A percentile compares a stretch with the other conserved stretches of the same genome.
Conservation (phyloP, 2,113 vertebrate species). For the Podarcis raffonei region DNA sequence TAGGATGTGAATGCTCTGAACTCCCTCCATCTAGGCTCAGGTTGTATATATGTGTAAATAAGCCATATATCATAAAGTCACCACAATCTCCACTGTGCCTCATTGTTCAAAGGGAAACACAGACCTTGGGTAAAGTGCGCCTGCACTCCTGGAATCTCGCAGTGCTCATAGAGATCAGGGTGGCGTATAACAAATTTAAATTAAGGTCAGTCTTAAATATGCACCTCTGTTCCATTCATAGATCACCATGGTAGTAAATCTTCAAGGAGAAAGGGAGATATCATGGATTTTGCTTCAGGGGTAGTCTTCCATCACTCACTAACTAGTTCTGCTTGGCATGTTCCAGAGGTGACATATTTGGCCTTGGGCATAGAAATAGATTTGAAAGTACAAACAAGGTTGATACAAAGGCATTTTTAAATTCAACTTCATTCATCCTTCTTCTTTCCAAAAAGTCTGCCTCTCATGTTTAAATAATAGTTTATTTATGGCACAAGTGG, state of each 20-base stretch:
- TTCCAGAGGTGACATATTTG: background rate
- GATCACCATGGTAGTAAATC: background rate
- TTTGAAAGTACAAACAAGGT: background rate
- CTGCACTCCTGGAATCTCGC: no score
- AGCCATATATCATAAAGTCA: no score
- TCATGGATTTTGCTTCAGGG: background rate
- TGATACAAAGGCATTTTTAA: background rate
- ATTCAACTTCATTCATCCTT: background rate
- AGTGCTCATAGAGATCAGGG: no score
- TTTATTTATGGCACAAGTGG: background rate
- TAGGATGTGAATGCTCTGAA: no score
- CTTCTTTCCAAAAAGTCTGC: background rate
- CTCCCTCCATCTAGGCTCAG: no score
- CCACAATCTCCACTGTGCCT: no score
- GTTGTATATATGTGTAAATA: no score
- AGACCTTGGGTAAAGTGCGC: no score
- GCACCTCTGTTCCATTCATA: background rate
- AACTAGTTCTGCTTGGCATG: background rate
- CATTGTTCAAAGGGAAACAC: no score
- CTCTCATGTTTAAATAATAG: background rate
- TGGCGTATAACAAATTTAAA: background rate
- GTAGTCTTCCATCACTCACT: background rate
- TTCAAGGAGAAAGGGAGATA: background rate
- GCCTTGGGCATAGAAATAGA: background rate
- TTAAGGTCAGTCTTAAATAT: background rate